Percentiles rank a stretch among this genome's conserved stretches.
phyloP scores from a whole-genome alignment of 2,797 vertebrate genomes.

The Leucoraja ocellata region DNA sequence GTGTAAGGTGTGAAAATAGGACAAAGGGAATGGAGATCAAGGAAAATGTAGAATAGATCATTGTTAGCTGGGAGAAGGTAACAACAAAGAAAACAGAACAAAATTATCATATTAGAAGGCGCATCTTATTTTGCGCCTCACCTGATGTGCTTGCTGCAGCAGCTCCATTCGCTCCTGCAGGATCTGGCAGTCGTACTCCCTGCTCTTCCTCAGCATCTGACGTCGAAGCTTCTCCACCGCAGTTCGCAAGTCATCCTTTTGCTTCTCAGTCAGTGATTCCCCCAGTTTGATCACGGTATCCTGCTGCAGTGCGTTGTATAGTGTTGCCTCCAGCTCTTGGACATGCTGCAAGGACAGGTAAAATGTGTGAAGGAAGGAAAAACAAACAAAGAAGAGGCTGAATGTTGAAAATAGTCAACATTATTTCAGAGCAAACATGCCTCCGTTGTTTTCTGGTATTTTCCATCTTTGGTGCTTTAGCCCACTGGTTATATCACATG shows the following conservation, averaged over 20 bases:
- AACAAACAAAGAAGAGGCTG: neutral
- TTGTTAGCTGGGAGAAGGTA: no score
- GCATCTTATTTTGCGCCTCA: conserved; percentile 43
- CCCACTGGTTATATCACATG: neutral
- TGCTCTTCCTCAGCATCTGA: conserved; percentile 95
- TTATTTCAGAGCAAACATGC: neutral
- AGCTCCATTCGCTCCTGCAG: conserved; percentile 97
- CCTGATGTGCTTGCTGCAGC: conserved; percentile 95
- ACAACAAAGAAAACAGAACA: no score
- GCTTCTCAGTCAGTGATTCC: conserved; percentile 82
- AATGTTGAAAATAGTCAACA: neutral
- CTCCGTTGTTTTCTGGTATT: neutral
- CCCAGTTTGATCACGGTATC: conserved; percentile 96
- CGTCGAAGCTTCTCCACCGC: conserved; percentile 90
- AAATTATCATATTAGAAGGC: no score
- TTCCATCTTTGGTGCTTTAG: neutral
- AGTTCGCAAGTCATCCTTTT: conserved; percentile 84
- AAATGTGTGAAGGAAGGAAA: neutral
- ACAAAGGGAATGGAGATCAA: no score
- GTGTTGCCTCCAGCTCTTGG: conserved; percentile 93
- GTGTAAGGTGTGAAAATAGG: no score
- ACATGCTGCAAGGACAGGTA: conserved; percentile 75
- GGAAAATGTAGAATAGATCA: no score
- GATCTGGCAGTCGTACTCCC: conserved; percentile 95
- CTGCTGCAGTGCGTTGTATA: conserved; percentile 97